A percentile compares a stretch with the other conserved stretches of the same genome.
phyloP scores from a whole-genome alignment of 37 sponge, comb jelly and placozoan genomes.

The Eunapius fragilis region DNA sequence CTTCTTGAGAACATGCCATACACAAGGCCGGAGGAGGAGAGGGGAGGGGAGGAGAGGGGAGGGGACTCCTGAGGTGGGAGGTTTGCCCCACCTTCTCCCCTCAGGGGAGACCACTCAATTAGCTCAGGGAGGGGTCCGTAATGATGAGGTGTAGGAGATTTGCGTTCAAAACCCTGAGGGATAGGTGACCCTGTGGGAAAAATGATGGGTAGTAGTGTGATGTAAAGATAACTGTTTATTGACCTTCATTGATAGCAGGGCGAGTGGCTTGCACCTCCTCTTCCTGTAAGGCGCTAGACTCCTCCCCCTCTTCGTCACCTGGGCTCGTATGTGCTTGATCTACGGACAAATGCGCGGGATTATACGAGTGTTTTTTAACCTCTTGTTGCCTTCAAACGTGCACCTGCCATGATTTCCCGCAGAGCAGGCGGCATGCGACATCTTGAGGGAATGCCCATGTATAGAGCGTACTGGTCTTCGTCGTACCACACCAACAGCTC shows the following conservation, averaged over 20 bases:
- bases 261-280: no score
- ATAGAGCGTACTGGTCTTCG: constrained; percentile 45
- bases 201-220: no score
- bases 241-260: no score
- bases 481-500: constrained; percentile 94
- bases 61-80: not conserved
- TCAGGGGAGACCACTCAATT: not conserved
- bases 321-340: no score
- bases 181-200: no score
- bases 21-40: constrained; percentile 13
- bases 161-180: no score
- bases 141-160: not conserved
- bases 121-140: not conserved
- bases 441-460: constrained; percentile 60
- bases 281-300: no score
- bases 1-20: constrained; percentile 62
- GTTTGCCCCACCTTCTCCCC: not conserved
- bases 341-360: no score
- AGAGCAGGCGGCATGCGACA: not conserved
- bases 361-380: not conserved
- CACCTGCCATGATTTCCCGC: not conserved
- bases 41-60: not conserved
- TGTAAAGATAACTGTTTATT: no score
- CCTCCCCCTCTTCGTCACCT: no score
- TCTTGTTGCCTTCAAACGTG: not conserved